Percentiles rank a stretch among this genome's conserved stretches.
phyloP scores from a whole-genome alignment of 1,140 invertebrate genomes.

The Cotesia glomerata region DNA sequence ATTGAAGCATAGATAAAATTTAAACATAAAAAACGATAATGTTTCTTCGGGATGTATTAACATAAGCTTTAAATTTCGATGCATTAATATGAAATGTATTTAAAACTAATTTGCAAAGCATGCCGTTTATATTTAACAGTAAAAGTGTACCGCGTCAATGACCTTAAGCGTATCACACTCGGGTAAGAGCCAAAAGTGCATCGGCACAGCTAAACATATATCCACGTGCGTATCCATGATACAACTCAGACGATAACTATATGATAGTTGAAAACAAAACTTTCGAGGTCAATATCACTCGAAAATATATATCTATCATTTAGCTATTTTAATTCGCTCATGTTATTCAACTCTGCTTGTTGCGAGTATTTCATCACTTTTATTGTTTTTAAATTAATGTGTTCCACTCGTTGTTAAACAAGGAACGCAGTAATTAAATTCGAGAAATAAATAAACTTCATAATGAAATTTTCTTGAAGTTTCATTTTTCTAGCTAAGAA shows the following conservation, averaged over 20 bases:
- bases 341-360: too few species aligned
- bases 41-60: not conserved
- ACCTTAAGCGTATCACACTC: slow-evolving; percentile 50
- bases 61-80: not conserved
- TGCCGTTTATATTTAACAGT: slow-evolving; percentile 55
- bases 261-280: slow-evolving; percentile 23
- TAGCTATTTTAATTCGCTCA: too few species aligned
- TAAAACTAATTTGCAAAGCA: slow-evolving; percentile 26
- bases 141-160: slow-evolving; percentile 63
- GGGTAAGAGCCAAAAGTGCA: slow-evolving; percentile 33
- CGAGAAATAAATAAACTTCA: too few species aligned
- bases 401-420: too few species aligned
- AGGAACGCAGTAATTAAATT: too few species aligned
- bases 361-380: too few species aligned
- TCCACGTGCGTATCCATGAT: slow-evolving; percentile 11
- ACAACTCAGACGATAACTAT: slow-evolving; percentile 18
- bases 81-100: slow-evolving; percentile 19
- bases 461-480: too few species aligned
- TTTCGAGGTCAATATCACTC: slow-evolving; percentile 12
- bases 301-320: not conserved
- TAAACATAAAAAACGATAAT: not conserved
- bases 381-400: too few species aligned
- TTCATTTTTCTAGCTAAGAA: too few species aligned
- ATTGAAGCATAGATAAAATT: too few species aligned
- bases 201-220: not conserved